A percentile compares a stretch with the other conserved stretches of the same genome.
Conservation (phyloP, 1,140 invertebrate species). For the Delia radicum region DNA sequence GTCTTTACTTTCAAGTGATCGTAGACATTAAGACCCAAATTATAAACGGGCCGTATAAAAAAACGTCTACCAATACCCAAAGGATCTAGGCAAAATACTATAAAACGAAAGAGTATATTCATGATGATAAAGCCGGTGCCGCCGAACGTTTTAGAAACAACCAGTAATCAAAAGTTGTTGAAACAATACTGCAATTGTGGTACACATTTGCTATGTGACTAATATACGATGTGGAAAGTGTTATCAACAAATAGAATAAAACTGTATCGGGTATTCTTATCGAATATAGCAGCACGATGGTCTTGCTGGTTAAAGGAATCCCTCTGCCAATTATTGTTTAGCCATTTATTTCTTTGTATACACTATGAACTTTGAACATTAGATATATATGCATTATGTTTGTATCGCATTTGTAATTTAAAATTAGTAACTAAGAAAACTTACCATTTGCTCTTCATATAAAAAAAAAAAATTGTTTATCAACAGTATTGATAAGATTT, state of each 20-base stretch:
- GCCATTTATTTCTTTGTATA: background rate
- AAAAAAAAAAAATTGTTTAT: background rate
- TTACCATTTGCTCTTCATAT: background rate
- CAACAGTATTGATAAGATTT: background rate
- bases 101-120: conserved; percentile 48
- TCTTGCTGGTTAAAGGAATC: background rate
- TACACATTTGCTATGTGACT: background rate
- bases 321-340: background rate
- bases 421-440: background rate
- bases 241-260: background rate
- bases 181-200: background rate
- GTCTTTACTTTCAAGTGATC: conserved; percentile 59
- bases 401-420: background rate
- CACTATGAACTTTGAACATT: background rate
- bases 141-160: too few species aligned
- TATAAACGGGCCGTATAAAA: conserved; percentile 41
- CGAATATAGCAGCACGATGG: background rate
- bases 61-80: conserved; percentile 46
- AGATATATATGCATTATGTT: background rate
- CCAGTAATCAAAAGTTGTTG: background rate
- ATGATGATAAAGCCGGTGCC: conserved; percentile 26
- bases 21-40: conserved; percentile 40
- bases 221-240: background rate
- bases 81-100: conserved; percentile 48
- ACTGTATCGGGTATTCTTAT: background rate